phyloP scores from a whole-genome alignment of 2,797 vertebrate genomes.

The Sebastes hopkinsi region DNA sequence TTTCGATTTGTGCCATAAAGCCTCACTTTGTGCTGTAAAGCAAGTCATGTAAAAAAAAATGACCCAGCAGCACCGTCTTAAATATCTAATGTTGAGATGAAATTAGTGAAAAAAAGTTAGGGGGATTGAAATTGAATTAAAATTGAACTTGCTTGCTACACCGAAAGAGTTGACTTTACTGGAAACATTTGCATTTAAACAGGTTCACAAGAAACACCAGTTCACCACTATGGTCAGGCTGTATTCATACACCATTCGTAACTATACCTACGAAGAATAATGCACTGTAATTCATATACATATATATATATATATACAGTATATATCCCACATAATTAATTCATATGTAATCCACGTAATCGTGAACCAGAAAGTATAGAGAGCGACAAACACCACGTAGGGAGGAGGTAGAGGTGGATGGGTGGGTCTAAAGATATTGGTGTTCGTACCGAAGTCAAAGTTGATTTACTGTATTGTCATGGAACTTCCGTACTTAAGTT shows the following conservation, averaged over 20 bases:
- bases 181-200: background rate
- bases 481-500: too few species aligned
- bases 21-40: background rate
- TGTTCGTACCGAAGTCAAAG: accelerated
- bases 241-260: too few species aligned
- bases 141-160: background rate
- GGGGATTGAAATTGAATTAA: background rate
- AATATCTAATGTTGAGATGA: background rate
- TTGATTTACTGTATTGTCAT: too few species aligned
- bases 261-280: too few species aligned
- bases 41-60: background rate
- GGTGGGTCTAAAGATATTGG: accelerated
- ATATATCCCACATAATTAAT: too few species aligned
- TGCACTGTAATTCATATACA: too few species aligned
- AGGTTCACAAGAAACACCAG: background rate
- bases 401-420: too few species aligned
- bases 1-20: background rate
- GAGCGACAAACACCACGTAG: too few species aligned
- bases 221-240: background rate
- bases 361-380: accelerated
- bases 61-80: background rate
- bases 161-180: background rate
- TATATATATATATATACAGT: too few species aligned
- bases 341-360: too few species aligned
- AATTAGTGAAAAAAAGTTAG: background rate